These are phyloP conservation scores for Erebia aethiops DNA, from an alignment of 2,888 invertebrate species.

Conservation along the genomic window DNA sequence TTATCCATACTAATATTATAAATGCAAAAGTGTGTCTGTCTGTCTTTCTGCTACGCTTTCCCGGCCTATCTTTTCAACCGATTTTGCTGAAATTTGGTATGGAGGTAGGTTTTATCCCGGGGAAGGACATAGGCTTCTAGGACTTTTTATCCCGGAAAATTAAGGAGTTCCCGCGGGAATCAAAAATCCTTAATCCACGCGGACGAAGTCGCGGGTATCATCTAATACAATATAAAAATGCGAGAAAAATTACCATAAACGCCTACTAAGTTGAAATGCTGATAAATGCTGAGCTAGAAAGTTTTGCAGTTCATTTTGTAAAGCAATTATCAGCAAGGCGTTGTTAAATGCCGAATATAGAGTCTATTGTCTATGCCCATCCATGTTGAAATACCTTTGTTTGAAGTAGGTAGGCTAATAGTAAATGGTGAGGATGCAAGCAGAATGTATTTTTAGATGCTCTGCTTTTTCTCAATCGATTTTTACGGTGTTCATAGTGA, in stretches of 20 bases:
- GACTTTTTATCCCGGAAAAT: too few species aligned
- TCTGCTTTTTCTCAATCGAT: constrained; percentile 26
- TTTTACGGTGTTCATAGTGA: constrained; percentile 9
- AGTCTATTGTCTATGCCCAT: constrained; percentile 50
- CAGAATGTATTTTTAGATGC: constrained; percentile 27
- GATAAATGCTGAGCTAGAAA: constrained; percentile 58
- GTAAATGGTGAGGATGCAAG: constrained; percentile 24
- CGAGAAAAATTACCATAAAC: constrained; percentile 5
- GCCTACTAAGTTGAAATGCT: constrained; percentile 37
- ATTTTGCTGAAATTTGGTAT: too few species aligned
- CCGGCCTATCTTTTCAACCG: too few species aligned
- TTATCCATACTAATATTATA: neutral
- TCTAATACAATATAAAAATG: neutral
- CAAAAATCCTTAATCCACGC: too few species aligned
- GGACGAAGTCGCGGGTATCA: too few species aligned
- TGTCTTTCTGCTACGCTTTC: too few species aligned
- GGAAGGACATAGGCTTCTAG: too few species aligned
- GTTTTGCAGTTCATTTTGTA: constrained; percentile 46
- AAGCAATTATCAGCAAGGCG: constrained; percentile 65
- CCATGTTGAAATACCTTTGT: constrained; percentile 35
- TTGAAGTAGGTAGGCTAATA: constrained; percentile 22
- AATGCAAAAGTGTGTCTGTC: too few species aligned
- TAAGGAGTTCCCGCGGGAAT: too few species aligned
- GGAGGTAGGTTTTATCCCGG: too few species aligned
- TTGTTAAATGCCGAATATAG: constrained; percentile 56